phyloP scores from a whole-genome alignment of 2,888 invertebrate genomes.

The Chymomyza procnemis region DNA sequence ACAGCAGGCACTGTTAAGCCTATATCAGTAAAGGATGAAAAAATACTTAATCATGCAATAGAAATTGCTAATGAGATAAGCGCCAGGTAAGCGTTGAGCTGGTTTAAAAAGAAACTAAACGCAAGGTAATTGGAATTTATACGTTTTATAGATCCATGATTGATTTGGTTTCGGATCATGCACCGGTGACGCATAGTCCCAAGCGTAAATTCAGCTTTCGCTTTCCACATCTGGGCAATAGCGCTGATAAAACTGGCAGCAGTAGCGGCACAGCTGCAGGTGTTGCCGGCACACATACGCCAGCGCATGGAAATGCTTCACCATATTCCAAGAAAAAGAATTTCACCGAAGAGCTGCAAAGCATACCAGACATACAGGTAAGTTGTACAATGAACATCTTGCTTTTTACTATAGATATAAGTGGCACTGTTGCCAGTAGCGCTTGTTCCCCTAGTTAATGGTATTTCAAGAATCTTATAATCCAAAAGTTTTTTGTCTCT shows the following conservation, averaged over 20 bases:
- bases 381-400: slow-evolving; percentile 33
- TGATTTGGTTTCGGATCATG: slow-evolving; percentile 80
- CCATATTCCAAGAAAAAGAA: slow-evolving; percentile 82
- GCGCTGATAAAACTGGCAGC: slow-evolving; percentile 63
- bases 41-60: slow-evolving; percentile 93
- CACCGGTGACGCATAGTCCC: slow-evolving; percentile 83
- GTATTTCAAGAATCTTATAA: slow-evolving; percentile 41
- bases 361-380: slow-evolving; percentile 93
- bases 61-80: slow-evolving; percentile 95
- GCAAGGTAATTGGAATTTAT: background rate
- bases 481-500: slow-evolving; percentile 41
- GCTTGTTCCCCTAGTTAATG: background rate
- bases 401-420: background rate
- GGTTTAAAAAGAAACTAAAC: background rate
- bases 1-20: slow-evolving; percentile 83
- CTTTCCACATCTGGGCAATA: slow-evolving; percentile 80
- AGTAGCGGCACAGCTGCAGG: slow-evolving; percentile 36
- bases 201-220: slow-evolving; percentile 89
- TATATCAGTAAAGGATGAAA: slow-evolving; percentile 95
- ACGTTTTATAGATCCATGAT: slow-evolving; percentile 80
- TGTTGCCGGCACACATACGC: slow-evolving; percentile 43
- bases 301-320: slow-evolving; percentile 76
- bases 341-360: slow-evolving; percentile 92
- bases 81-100: slow-evolving; percentile 80
- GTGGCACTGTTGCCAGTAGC: background rate